phyloP scores from a whole-genome alignment of 2,888 invertebrate genomes.

The Chirona hameri region DNA sequence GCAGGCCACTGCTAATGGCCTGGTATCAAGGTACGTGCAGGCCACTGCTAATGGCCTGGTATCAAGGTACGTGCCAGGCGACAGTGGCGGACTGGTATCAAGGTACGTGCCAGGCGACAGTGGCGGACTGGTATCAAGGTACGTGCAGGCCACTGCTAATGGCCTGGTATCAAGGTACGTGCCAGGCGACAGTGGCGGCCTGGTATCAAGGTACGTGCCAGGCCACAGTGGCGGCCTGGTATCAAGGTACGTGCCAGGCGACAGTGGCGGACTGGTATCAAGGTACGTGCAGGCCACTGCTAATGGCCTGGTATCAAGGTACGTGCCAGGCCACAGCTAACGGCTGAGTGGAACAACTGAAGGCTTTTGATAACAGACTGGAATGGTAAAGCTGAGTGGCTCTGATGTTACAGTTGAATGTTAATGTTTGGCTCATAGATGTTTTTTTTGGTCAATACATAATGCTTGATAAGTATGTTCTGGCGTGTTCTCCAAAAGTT shows the following conservation, averaged over 20 bases:
- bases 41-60: no score
- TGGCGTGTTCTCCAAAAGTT: no score
- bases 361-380: no score
- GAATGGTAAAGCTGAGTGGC: no score
- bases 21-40: constrained; percentile 62
- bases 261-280: constrained; percentile 90
- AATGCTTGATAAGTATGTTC: no score
- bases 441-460: no score
- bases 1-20: no score
- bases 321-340: constrained; percentile 33
- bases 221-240: constrained; percentile 88
- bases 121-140: constrained; percentile 86
- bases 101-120: constrained; percentile 48
- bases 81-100: constrained; percentile 90
- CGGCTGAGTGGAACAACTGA: no score
- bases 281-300: constrained; percentile 49
- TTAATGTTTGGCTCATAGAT: no score
- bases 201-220: constrained; percentile 62
- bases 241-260: constrained; percentile 57
- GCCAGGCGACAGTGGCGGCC: constrained; percentile 76
- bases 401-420: no score
- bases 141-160: no score
- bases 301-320: constrained; percentile 81
- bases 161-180: constrained; percentile 73
- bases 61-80: constrained; percentile 57